phyloP scores from a whole-genome alignment of 1,140 invertebrate species.

The Scaptomyza graminum region DNA sequence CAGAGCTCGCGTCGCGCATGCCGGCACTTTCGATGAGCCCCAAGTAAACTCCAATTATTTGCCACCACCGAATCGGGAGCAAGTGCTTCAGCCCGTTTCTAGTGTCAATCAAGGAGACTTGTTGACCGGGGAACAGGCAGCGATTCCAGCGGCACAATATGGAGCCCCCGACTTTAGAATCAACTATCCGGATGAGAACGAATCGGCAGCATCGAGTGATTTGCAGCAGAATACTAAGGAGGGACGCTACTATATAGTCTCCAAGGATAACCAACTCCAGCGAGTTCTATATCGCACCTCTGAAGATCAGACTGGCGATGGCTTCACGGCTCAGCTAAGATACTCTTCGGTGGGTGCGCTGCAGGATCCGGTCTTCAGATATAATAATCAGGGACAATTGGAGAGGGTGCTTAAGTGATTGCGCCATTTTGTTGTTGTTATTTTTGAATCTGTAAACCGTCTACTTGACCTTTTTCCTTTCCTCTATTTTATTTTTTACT shows the following conservation, averaged over 20 bases:
- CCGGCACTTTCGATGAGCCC: slow-evolving; percentile 32
- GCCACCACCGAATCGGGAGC: slow-evolving; percentile 12
- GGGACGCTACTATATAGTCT: slow-evolving; percentile 76
- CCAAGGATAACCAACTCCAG: slow-evolving; percentile 70
- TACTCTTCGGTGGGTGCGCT: slow-evolving; percentile 75
- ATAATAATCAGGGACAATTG: slow-evolving; percentile 73
- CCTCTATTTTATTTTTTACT: no score
- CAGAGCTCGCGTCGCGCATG: slow-evolving; percentile 59
- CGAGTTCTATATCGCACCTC: slow-evolving; percentile 64
- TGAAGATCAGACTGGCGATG: slow-evolving; percentile 49
- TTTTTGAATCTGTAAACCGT: no score
- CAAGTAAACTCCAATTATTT: slow-evolving; percentile 20
- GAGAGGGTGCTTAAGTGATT: slow-evolving; percentile 61
- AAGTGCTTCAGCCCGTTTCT: slow-evolving; percentile 4
- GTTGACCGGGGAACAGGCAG: not conserved
- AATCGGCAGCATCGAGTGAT: not conserved
- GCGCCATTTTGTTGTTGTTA: no score
- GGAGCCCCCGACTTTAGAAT: slow-evolving; percentile 62
- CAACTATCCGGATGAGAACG: slow-evolving; percentile 64
- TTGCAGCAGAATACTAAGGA: slow-evolving; percentile 20
- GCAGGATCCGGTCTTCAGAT: slow-evolving; percentile 75
- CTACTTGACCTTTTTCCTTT: no score
- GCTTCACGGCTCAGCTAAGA: slow-evolving; percentile 71
- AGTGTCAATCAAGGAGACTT: not conserved
- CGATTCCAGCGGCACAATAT: slow-evolving; percentile 47